phyloP scores from a whole-genome alignment of 2,113 vertebrate genomes.

The Ceyx cyanopectus region DNA sequence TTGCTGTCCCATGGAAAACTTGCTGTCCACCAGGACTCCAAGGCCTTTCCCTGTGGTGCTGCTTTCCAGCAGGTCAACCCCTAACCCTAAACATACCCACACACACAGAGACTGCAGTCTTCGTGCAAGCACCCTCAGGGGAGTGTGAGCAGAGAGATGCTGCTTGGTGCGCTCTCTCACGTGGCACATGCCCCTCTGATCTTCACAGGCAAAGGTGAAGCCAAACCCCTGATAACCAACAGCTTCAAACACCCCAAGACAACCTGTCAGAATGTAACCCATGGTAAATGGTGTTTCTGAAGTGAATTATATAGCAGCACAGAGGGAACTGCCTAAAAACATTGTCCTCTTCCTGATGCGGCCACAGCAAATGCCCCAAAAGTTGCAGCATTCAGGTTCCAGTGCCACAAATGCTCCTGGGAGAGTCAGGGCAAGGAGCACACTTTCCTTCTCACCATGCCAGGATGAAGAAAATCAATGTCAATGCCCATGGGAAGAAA shows the following conservation, averaged over 20 bases:
- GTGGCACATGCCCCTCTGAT: neutral
- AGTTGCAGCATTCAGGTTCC: neutral
- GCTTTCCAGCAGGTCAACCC: no score
- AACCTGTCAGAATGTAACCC: neutral
- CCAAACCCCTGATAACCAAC: no score
- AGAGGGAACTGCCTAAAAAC: neutral
- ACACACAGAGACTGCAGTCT: neutral
- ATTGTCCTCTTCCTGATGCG: neutral
- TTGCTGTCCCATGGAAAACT: no score
- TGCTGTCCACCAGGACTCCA: no score
- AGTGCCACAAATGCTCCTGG: neutral
- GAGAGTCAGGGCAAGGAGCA: slow-evolving; percentile 63
- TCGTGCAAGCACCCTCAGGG: neutral
- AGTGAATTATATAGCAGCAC: neutral
- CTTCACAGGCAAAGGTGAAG: neutral
- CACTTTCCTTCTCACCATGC: slow-evolving; percentile 50
- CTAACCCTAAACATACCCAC: neutral
- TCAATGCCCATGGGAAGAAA: slow-evolving; percentile 70
- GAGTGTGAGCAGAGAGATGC: neutral
- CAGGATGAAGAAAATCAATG: slow-evolving; percentile 75
- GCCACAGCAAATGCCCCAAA: neutral
- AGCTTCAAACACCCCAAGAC: neutral
- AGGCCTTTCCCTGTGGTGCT: no score
- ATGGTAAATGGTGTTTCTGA: neutral
- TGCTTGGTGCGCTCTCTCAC: neutral